Percentiles rank a stretch among this genome's conserved stretches.
Evolutionary conservation across 2,888 invertebrate species (phyloP).

Genomic region (Torymus auratus): DNA sequence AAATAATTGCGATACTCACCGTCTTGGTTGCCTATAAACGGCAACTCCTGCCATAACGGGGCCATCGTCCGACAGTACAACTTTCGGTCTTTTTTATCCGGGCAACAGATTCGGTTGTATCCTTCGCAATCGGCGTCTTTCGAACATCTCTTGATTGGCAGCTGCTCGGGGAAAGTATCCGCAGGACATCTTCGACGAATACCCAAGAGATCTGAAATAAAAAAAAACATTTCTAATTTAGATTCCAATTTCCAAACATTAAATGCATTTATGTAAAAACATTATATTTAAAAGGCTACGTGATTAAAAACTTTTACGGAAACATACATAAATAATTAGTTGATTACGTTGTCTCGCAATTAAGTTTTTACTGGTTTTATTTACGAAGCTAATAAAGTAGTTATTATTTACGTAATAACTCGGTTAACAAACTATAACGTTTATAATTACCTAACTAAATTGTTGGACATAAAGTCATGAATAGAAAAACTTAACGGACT

Average conservation of each 20-base stretch:
- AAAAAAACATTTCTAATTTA: not conserved
- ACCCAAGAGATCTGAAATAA: conserved; percentile 82
- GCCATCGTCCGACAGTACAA: conserved; percentile 86
- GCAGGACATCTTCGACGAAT: conserved; percentile 84
- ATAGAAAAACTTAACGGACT: too few relatives aligned
- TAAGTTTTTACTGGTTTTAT: too few relatives aligned
- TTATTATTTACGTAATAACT: too few relatives aligned
- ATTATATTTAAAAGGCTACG: too few relatives aligned
- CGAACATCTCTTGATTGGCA: conserved; percentile 84
- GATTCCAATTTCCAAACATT: not conserved
- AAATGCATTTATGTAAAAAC: too few relatives aligned
- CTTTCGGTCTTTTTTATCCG: conserved; percentile 79
- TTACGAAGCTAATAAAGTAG: too few relatives aligned
- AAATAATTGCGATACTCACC: conserved; percentile 24
- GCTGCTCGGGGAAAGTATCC: conserved; percentile 83
- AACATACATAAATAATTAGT: too few relatives aligned
- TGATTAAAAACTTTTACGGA: too few relatives aligned
- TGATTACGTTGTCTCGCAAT: too few relatives aligned
- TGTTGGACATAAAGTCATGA: too few relatives aligned
- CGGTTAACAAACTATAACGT: too few relatives aligned
- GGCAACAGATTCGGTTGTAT: conserved; percentile 84
- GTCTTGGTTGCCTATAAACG: conserved; percentile 81
- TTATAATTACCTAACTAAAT: too few relatives aligned
- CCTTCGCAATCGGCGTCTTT: conserved; percentile 84
- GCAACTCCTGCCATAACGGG: conserved; percentile 80